Evolutionary conservation across 2,113 vertebrate genomes (phyloP).

Genomic region (Dromas ardeola): DNA sequence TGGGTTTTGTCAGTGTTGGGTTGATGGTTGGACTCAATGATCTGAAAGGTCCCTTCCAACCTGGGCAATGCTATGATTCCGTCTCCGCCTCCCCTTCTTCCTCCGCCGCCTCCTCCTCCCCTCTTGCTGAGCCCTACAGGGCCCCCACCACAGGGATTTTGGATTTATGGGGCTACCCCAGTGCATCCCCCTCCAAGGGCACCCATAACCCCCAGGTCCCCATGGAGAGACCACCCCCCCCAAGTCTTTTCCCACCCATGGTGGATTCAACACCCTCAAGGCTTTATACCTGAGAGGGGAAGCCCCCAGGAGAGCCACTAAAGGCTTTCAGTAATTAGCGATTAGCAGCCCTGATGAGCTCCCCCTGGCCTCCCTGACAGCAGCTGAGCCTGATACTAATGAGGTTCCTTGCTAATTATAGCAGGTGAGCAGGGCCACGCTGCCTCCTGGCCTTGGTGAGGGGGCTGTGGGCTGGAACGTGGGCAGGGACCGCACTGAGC

Average conservation of each 20-base stretch:
- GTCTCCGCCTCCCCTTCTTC: neutral
- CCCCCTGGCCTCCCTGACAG: neutral
- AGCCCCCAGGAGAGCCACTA: neutral
- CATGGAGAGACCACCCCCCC: too few relatives aligned
- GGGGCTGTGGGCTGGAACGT: neutral
- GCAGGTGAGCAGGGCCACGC: neutral
- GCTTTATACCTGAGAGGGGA: neutral
- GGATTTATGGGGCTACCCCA: neutral
- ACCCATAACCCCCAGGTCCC: neutral
- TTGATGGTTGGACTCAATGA: too few relatives aligned
- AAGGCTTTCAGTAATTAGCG: neutral
- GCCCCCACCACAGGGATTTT: neutral
- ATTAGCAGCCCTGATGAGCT: neutral
- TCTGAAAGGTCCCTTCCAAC: too few relatives aligned
- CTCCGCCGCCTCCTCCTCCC: neutral
- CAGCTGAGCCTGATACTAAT: neutral
- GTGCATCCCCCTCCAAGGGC: neutral
- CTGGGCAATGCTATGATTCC: too few relatives aligned
- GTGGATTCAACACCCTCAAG: fast-evolving
- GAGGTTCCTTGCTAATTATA: slow-evolving; percentile 35
- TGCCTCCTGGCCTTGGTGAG: neutral
- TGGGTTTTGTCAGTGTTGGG: too few relatives aligned
- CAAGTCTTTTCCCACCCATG: fast-evolving
- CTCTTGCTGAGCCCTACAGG: neutral
- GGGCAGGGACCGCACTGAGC: neutral